Percentiles rank a stretch among this genome's conserved stretches.
These are phyloP conservation scores for Circaetus gallicus DNA, from an alignment of 2,113 vertebrate genomes.

Conservation along the genomic window DNA sequence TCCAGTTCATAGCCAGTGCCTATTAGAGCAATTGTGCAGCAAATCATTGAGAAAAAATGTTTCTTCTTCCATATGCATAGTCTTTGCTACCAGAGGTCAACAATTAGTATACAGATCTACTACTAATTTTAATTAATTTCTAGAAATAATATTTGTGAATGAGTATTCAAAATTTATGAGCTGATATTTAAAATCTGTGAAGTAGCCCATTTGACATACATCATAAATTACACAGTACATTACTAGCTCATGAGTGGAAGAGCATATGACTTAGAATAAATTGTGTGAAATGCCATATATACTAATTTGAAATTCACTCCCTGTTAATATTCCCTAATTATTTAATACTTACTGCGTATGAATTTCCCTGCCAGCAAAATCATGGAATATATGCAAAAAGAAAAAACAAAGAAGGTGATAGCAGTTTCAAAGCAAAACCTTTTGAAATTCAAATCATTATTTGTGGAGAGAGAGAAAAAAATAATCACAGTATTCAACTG, in stretches of 20 bases:
- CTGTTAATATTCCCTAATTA: slow-evolving; percentile 34
- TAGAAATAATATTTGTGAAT: slow-evolving; percentile 38
- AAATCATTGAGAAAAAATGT: not conserved
- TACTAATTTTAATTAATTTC: slow-evolving; percentile 16
- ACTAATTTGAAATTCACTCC: slow-evolving; percentile 8
- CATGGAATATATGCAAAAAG: not conserved
- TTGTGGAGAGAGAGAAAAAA: not conserved
- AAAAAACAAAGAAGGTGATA: not conserved
- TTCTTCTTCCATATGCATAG: not conserved
- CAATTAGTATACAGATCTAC: not conserved
- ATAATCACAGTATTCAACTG: not conserved
- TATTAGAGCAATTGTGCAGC: not conserved
- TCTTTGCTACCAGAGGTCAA: not conserved
- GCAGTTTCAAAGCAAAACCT: not conserved
- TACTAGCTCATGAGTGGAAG: not conserved
- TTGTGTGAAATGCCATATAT: not conserved
- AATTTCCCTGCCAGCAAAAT: slow-evolving; percentile 11
- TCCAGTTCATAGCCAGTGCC: not conserved
- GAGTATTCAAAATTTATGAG: slow-evolving; percentile 15
- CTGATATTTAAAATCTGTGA: not conserved
- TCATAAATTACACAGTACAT: slow-evolving; percentile 18
- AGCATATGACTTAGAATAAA: slow-evolving; percentile 3
- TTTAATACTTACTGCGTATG: not conserved
- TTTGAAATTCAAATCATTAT: not conserved
- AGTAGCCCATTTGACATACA: not conserved